phyloP scores from a whole-genome alignment of 2,888 invertebrate species.

The Himalopsyche anomala region DNA sequence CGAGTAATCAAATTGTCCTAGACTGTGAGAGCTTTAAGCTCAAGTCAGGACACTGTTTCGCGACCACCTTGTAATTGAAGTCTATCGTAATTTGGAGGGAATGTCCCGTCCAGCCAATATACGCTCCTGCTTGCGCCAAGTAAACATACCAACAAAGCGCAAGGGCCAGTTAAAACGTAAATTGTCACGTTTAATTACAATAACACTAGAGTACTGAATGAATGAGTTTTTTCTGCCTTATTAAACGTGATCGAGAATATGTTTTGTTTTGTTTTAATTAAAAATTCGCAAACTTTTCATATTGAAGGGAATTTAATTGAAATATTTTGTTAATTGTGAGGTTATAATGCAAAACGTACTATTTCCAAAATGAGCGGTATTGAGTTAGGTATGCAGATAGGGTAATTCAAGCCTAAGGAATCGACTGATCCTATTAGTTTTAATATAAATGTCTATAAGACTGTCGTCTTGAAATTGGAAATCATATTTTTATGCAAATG shows the following conservation, averaged over 20 bases:
- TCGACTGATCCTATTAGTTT: too few species aligned
- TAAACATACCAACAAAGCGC: constrained; percentile 12
- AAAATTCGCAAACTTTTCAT: too few species aligned
- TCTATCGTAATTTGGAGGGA: constrained; percentile 41
- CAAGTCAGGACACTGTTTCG: neutral
- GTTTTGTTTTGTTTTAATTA: neutral
- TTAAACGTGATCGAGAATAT: neutral
- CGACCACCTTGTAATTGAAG: constrained; percentile 42
- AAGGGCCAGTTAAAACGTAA: constrained; percentile 28
- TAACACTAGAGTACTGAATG: neutral
- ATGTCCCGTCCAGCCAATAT: constrained; percentile 40
- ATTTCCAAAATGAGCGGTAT: too few species aligned
- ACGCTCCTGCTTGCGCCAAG: neutral
- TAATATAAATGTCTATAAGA: too few species aligned
- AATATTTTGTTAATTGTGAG: too few species aligned
- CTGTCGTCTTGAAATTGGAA: too few species aligned
- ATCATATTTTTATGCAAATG: too few species aligned
- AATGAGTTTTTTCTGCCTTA: constrained; percentile 13
- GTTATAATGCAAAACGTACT: too few species aligned
- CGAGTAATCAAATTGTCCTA: constrained; percentile 22
- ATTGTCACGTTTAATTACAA: constrained; percentile 28
- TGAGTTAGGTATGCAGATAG: too few species aligned
- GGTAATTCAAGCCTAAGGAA: too few species aligned
- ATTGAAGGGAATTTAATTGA: too few species aligned
- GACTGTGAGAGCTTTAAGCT: constrained; percentile 36